These are phyloP conservation scores for Corydoras sp. DNA, from an alignment of 2,113 vertebrate species.

Conservation along the genomic window DNA sequence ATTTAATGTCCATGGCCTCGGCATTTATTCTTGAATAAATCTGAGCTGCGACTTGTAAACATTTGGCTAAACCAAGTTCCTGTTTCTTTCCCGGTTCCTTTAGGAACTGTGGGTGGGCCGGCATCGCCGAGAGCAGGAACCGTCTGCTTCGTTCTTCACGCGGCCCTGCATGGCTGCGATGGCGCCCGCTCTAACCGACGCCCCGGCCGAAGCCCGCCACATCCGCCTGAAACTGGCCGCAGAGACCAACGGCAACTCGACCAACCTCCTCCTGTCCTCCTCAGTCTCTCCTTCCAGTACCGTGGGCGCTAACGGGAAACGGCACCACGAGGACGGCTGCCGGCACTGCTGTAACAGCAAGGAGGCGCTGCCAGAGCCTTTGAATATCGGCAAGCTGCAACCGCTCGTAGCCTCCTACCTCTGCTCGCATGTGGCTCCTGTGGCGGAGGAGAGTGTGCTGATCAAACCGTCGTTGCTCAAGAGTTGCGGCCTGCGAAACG, in stretches of 20 bases:
- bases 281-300: conserved; percentile 81
- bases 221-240: conserved; percentile 99
- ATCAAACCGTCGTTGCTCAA: conserved; percentile 92
- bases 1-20: no score
- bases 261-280: conserved; percentile 85
- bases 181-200: conserved; percentile 99
- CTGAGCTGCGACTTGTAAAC: no score
- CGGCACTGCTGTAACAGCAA: conserved; percentile 46
- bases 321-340: conserved; percentile 66
- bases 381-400: conserved; percentile 81
- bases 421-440: conserved; percentile 90
- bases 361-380: conserved; percentile 50
- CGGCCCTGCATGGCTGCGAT: conserved; percentile 99
- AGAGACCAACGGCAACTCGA: conserved; percentile 93
- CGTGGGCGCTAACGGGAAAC: conserved; percentile 72
- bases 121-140: conserved; percentile 80
- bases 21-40: no score
- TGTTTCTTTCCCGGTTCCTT: conserved; percentile 32
- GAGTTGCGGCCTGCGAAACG: conserved; percentile 81
- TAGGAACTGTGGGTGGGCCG: conserved; percentile 82
- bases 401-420: conserved; percentile 89
- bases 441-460: conserved; percentile 89
- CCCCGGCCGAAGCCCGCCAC: conserved; percentile 99
- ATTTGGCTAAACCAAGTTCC: no score
- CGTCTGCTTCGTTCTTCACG: conserved; percentile 86